Evolutionary conservation across 2,888 invertebrate genomes (phyloP), one percentile per base, ranked within the genome.

Genomic region (Muschampia plurimacula): DNA sequence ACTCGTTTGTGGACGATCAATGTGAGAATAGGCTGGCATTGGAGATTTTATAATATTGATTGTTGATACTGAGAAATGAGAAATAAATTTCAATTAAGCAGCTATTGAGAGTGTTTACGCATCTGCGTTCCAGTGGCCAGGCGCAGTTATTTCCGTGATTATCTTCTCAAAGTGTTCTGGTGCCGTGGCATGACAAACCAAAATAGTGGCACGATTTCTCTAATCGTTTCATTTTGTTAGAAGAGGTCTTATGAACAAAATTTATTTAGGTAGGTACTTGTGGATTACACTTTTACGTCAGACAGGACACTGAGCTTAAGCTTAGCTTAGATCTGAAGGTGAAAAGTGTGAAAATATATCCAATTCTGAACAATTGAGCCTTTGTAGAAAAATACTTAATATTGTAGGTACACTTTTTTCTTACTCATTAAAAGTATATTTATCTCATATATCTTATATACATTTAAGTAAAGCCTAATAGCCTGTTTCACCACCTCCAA

Each of bases 21-120:
- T 87, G 88, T 87, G 88, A 88, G 90, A 91, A 92, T 90, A 89
- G 92, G 87, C 85, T 85, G 82, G 83, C 86, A 91, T 89, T 78
- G 78, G 75, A 80, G 75, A 90, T 92, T 92, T 93, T 92, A 88
- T 91, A 92, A 92, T 93, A 94, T 94, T 92, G 93, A 93, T 93
- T 93, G 90, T 92, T 92, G 93, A 93, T 93, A 91, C 93, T 93
- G 89, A 92, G 92, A 93, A 93, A 93, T 92, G 92, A 92, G 89
- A 89, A 89, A 93, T 94, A 94, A 94, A 93, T 93, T 93, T 93
- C 92, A 94, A 94, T 94, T 93, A 94, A 90, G 89, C 83, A 81
- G 81, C 90, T 87, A 92, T 93, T 91, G 89, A 92, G 81, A 76
- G 85, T 83, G 86, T 86, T 88, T 86, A 82, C 81, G 87, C 84